Conservation (phyloP, 2,797 vertebrate species). For the Ceyx erithaca region DNA sequence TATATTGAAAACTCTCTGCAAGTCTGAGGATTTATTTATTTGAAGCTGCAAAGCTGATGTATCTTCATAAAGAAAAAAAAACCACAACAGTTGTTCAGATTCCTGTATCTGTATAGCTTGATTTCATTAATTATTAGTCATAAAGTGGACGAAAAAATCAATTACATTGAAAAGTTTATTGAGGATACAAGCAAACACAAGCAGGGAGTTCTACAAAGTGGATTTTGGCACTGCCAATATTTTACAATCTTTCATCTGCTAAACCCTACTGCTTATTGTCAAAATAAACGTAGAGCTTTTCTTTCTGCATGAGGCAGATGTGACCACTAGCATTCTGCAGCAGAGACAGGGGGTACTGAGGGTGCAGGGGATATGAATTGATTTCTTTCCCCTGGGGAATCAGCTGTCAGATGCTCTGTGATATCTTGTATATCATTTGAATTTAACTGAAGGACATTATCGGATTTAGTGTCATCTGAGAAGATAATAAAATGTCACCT, state of each 20-base stretch:
- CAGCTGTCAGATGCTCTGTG: not conserved
- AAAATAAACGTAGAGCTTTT: not conserved
- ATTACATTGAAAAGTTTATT: not conserved
- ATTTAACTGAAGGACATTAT: not conserved
- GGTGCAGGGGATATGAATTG: not conserved
- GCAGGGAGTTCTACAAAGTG: not conserved
- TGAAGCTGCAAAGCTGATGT: not conserved
- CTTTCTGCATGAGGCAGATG: accelerated
- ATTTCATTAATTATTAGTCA: not conserved
- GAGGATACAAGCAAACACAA: not conserved
- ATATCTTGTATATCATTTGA: not conserved
- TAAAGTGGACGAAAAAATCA: not conserved
- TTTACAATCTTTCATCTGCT: not conserved
- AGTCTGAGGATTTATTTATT: not conserved
- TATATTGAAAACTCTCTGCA: not conserved
- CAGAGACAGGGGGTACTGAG: not conserved
- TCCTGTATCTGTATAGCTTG: not conserved
- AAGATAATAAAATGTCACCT: not conserved
- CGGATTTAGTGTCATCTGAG: not conserved
- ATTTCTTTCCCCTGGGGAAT: accelerated
- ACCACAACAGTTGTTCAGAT: not conserved
- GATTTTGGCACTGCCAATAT: not conserved
- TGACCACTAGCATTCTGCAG: not conserved
- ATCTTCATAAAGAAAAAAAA: not conserved
- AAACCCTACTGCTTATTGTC: not conserved